Base-by-base conservation (phyloP, 2,113 vertebrate species). In the Circaetus cinerascens region DNA sequence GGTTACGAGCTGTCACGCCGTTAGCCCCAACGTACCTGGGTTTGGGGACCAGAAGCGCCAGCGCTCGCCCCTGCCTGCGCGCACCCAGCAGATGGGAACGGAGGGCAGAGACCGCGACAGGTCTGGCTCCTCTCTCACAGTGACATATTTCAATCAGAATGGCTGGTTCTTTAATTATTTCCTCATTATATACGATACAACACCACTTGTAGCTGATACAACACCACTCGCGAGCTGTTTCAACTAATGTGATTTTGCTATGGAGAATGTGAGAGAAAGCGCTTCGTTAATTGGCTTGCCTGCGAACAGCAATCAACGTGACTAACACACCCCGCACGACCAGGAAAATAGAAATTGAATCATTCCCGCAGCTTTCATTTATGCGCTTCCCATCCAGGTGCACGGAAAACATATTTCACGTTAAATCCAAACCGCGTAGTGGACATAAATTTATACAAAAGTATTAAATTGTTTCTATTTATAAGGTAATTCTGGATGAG, bases 21-120 rank as follows among this genome's bases (percentile, higher is more conserved):
- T 13, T 11, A 50, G 8, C 67, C 55, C n/a, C 2, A 0, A 0
- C 0, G 7, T 2, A 7, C 32, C 29, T 5, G 30, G 27, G 5
- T 3, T 15, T 62, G 74, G 53, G 66, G 43, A 66, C 16, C 30
- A 15, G n/a, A 25, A 83, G 8, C 0, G 3, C 40, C 68, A 43
- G 68, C 2, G 3, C 32, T 48, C 4, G 0, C 21, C 29, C 19
- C 46, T 51, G 32, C 59, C 75, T 34, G 38, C 20, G 10, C 27
- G 16, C 29, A 19, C 10, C 25, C 17, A 8, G 10, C 16, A 10
- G 41, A 22, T 4, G 38, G 25, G 16, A 84, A 32, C 3, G 7
- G 14, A 64, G 48, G 40, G 56, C 50, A 81, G 53, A 68, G 72
- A 46, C 16, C 2, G 1, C 53, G 25, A 3, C 43, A 34, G 32